A percentile compares a stretch with the other conserved stretches of the same genome.
These are phyloP conservation scores for Andrena flavipes DNA, from an alignment of 2,888 invertebrate species.

Conservation along the genomic window DNA sequence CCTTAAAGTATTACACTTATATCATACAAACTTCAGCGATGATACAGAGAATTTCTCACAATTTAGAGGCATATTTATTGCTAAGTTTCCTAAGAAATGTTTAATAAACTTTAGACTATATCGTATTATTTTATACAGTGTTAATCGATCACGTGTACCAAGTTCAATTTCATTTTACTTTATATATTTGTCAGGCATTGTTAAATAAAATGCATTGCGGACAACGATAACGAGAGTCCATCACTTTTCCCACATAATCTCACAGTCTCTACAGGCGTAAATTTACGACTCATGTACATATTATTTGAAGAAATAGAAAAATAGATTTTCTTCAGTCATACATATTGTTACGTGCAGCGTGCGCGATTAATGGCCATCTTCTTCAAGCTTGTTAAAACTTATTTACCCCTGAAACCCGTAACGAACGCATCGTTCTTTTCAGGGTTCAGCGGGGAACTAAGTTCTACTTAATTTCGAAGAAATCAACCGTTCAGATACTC, in stretches of 20 bases:
- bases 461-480: constrained; percentile 24
- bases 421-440: not conserved
- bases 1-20: constrained; percentile 18
- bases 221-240: constrained; percentile 22
- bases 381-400: constrained; percentile 38
- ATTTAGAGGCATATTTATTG: constrained; percentile 28
- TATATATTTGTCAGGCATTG: constrained; percentile 25
- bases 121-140: constrained; percentile 43
- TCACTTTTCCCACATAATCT: constrained; percentile 22
- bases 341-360: constrained; percentile 46
- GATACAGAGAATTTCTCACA: constrained; percentile 23
- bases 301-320: constrained; percentile 67
- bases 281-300: constrained; percentile 58
- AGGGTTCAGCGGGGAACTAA: constrained; percentile 20
- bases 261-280: constrained; percentile 36
- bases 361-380: constrained; percentile 19
- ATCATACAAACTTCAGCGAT: constrained; percentile 8
- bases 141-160: constrained; percentile 20
- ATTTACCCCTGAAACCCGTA: constrained; percentile 24
- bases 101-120: constrained; percentile 47
- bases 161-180: constrained; percentile 25
- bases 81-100: constrained; percentile 56
- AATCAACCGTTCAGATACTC: constrained; percentile 25
- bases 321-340: constrained; percentile 64
- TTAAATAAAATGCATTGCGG: constrained; percentile 20